Conservation (phyloP, 1,140 invertebrate genomes). For the Drosophila leontia region DNA sequence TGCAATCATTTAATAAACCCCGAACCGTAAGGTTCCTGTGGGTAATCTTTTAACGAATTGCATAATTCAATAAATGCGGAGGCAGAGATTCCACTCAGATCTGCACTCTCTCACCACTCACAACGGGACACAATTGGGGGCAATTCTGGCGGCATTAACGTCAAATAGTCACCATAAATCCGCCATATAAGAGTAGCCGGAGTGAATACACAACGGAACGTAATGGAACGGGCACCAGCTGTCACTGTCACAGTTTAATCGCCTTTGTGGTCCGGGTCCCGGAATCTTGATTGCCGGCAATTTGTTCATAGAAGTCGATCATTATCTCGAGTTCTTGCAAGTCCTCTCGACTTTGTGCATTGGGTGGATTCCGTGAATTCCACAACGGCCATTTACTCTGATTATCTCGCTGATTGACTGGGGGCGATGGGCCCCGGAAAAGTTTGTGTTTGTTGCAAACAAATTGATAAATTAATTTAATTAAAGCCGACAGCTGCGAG, state of each 20-base stretch:
- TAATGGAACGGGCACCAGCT: neutral
- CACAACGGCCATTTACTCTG: slow-evolving; percentile 27
- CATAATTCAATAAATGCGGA: slow-evolving; percentile 76
- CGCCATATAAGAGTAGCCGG: slow-evolving; percentile 29
- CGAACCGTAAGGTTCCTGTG: slow-evolving; percentile 34
- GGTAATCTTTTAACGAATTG: slow-evolving; percentile 79
- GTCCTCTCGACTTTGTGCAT: slow-evolving; percentile 41
- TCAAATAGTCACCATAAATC: slow-evolving; percentile 31
- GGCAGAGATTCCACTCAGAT: slow-evolving; percentile 13
- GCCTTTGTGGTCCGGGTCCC: slow-evolving; percentile 34
- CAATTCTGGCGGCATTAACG: slow-evolving; percentile 59
- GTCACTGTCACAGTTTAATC: slow-evolving; percentile 35
- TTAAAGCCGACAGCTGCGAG: slow-evolving; percentile 26
- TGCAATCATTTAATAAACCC: slow-evolving; percentile 77
- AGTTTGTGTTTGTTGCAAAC: slow-evolving; percentile 52
- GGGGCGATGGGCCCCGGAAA: slow-evolving; percentile 36
- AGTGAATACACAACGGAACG: neutral
- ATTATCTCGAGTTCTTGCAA: slow-evolving; percentile 77
- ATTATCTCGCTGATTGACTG: slow-evolving; percentile 41
- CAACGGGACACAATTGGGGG: slow-evolving; percentile 62
- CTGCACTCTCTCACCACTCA: slow-evolving; percentile 5
- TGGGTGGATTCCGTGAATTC: neutral
- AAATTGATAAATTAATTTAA: slow-evolving; percentile 72
- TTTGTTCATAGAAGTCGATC: slow-evolving; percentile 79
- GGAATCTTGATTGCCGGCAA: slow-evolving; percentile 68